Evolutionary conservation across 1,140 invertebrate genomes (phyloP).

Genomic region (Drosophila subpulchrella): DNA sequence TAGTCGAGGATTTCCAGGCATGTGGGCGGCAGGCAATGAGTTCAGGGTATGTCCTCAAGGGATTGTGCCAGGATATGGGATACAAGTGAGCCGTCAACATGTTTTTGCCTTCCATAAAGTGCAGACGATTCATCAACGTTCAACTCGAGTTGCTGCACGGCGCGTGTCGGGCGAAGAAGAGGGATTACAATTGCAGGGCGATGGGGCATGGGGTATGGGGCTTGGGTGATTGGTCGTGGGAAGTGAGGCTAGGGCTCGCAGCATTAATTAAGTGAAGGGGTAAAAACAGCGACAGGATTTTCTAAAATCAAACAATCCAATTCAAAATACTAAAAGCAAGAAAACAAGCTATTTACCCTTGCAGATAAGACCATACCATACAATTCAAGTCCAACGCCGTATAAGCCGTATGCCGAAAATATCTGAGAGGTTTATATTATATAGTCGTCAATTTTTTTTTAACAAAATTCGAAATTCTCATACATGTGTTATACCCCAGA

Average conservation of each 20-base stretch:
- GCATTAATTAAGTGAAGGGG: slow-evolving; percentile 21
- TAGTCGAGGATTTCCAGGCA: slow-evolving; percentile 60
- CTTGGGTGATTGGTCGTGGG: neutral
- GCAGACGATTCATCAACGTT: slow-evolving; percentile 76
- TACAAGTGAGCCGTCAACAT: slow-evolving; percentile 64
- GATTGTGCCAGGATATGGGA: slow-evolving; percentile 42
- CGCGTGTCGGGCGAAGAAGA: neutral
- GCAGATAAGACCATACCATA: no score
- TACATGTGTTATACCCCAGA: no score
- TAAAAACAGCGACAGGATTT: neutral
- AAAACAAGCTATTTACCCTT: no score
- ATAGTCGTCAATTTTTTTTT: no score
- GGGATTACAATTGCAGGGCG: neutral
- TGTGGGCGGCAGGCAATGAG: slow-evolving; percentile 19
- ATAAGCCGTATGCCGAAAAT: no score
- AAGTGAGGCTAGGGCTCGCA: neutral
- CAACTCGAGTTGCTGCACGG: slow-evolving; percentile 36
- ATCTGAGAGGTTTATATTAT: no score
- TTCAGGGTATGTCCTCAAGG: slow-evolving; percentile 4
- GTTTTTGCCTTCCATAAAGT: slow-evolving; percentile 71
- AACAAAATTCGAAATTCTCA: no score
- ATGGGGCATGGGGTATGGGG: neutral
- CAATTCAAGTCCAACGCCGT: no score
- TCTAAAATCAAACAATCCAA: neutral
- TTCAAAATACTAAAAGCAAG: no score